Evolutionary conservation across 2,888 invertebrate species (phyloP).

Genomic region (Branchellion lobata): DNA sequence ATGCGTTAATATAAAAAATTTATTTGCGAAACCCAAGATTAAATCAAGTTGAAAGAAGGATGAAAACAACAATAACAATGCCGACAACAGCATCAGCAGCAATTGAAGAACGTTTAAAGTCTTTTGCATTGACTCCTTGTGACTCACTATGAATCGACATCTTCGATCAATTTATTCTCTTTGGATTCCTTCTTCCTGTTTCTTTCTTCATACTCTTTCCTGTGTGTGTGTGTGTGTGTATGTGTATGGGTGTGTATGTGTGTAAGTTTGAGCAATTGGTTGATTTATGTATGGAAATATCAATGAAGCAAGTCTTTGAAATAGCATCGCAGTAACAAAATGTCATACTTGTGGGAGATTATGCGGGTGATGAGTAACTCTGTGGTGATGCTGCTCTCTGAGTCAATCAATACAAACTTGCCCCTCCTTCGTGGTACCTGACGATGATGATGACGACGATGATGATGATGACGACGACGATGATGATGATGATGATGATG

Average conservation of each 20-base stretch:
- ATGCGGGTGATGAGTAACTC: conserved; percentile 33
- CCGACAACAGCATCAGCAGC: too few species aligned
- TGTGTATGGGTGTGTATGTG: conserved; percentile 7
- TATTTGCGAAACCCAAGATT: too few species aligned
- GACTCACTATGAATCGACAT: too few species aligned
- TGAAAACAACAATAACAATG: too few species aligned
- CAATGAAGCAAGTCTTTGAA: not conserved
- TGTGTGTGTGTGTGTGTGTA: conserved; percentile 8
- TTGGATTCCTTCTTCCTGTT: too few species aligned
- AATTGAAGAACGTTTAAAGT: too few species aligned
- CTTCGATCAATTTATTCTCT: not conserved
- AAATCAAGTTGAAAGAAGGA: too few species aligned
- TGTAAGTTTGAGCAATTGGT: not conserved
- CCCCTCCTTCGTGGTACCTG: conserved; percentile 19
- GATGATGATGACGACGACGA: conserved; percentile 13
- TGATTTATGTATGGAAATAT: not conserved
- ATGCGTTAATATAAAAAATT: too few species aligned
- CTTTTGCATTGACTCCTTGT: too few species aligned
- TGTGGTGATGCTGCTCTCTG: conserved; percentile 29
- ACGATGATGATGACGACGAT: conserved; percentile 29
- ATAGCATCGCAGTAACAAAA: not conserved
- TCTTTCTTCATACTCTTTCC: not conserved
- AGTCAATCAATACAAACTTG: conserved; percentile 30
- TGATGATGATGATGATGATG: not conserved
- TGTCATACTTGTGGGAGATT: not conserved